Evolutionary conservation across 2,113 vertebrate genomes (phyloP).

Genomic region (Vulpes ferrilata): DNA sequence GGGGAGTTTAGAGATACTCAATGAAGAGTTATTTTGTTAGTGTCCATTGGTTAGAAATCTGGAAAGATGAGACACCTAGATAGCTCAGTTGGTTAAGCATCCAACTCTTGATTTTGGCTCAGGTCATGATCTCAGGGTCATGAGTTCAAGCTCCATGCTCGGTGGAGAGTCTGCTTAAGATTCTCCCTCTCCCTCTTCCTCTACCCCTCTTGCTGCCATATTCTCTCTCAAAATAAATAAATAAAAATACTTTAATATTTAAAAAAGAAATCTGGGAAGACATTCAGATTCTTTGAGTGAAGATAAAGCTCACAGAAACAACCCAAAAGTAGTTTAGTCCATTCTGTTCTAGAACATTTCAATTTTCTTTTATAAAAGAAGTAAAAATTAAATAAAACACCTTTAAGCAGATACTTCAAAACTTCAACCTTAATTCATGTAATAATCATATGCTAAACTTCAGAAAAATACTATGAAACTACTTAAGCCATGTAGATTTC

Average conservation of each 20-base stretch:
- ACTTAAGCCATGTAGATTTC: not conserved
- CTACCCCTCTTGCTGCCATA: not conserved
- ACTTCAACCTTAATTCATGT: not conserved
- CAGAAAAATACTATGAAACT: not conserved
- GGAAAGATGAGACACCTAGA: not conserved
- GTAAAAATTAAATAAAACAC: not conserved
- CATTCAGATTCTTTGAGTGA: not conserved
- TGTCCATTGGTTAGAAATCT: not conserved
- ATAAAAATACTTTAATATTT: not conserved
- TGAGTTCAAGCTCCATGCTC: not conserved
- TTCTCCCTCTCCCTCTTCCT: not conserved
- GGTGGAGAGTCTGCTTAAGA: not conserved
- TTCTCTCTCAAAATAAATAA: not conserved
- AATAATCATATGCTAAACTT: not conserved
- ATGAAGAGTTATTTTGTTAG: not conserved
- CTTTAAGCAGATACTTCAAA: not conserved
- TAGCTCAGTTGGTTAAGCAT: not conserved
- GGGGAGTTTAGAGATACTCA: not conserved
- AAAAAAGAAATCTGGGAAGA: not conserved
- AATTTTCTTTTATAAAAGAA: slow-evolving; percentile 4
- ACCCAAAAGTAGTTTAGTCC: not conserved
- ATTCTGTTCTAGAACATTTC: not conserved
- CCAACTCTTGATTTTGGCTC: not conserved
- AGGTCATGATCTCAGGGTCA: not conserved
- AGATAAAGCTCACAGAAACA: slow-evolving; percentile 9